Evolutionary conservation across 2,888 invertebrate genomes (phyloP).

Genomic region (Drosophila siamana): DNA sequence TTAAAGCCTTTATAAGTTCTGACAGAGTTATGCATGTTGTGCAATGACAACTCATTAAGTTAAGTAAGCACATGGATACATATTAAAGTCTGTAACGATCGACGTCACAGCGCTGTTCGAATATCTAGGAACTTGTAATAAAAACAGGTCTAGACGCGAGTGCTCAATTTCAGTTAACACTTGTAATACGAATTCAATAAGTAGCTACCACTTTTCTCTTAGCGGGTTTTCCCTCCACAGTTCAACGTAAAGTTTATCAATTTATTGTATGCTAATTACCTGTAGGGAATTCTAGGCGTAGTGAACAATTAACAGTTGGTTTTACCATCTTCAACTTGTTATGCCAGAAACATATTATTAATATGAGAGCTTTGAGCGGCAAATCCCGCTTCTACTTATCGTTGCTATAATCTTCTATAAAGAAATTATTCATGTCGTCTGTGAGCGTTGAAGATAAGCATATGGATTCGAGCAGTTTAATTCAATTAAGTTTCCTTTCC

Average conservation of each 20-base stretch:
- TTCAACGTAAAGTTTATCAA: neutral
- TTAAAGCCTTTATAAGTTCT: neutral
- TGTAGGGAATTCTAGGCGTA: neutral
- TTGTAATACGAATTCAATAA: neutral
- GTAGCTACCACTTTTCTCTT: neutral
- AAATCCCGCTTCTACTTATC: neutral
- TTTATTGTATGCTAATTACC: conserved; percentile 27
- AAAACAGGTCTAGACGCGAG: neutral
- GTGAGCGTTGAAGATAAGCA: neutral
- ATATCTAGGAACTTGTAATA: neutral
- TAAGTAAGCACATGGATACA: conserved; percentile 3
- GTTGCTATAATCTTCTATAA: neutral
- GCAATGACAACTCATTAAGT: neutral
- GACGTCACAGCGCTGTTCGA: neutral
- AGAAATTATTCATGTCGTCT: neutral
- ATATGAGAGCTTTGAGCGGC: neutral
- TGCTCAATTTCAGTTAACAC: neutral
- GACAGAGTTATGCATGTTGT: conserved; percentile 10
- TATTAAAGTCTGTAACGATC: conserved; percentile 20
- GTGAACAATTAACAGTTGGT: neutral
- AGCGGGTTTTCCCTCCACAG: conserved; percentile 4
- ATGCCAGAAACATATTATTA: neutral
- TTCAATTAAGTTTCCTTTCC: conserved; percentile 4
- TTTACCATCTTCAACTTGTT: conserved; percentile 2
- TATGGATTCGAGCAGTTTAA: neutral